phyloP scores from a whole-genome alignment of 2,113 vertebrate species.

The Pygoscelis adeliae region DNA sequence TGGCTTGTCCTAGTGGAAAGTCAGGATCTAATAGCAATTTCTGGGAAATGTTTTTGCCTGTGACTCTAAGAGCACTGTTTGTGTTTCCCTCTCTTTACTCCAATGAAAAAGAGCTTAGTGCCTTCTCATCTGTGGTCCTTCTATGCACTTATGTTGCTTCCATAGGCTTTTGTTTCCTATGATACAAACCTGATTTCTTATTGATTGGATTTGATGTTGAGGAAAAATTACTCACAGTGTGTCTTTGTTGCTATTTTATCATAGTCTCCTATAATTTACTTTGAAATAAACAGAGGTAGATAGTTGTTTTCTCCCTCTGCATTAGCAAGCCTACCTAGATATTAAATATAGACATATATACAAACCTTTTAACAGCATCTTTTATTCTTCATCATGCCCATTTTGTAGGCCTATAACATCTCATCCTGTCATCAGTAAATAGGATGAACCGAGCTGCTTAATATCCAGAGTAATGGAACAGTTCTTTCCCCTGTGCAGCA shows the following conservation, averaged over 20 bases:
- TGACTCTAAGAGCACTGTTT: background rate
- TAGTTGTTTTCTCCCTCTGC: background rate
- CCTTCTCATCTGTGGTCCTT: background rate
- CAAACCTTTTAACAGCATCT: background rate
- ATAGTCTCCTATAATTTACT: background rate
- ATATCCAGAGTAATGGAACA: background rate
- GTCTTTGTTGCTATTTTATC: background rate
- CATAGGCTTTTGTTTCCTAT: background rate
- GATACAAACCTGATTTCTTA: background rate
- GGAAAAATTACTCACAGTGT: background rate
- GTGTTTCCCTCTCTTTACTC: background rate
- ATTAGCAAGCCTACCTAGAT: background rate
- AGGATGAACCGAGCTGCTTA: background rate
- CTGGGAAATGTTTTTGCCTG: conserved; percentile 6
- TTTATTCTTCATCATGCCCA: background rate
- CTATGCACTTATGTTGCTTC: background rate
- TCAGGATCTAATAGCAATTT: background rate
- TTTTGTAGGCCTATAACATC: background rate
- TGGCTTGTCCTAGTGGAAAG: background rate
- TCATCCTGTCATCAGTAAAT: background rate
- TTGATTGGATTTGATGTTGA: background rate
- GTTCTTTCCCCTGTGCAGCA: background rate
- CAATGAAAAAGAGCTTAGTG: background rate
- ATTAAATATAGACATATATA: background rate
- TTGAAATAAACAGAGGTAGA: background rate